Evolutionary conservation across 2,113 vertebrate genomes (phyloP), one percentile per base, ranked within the genome.

Genomic region (Hemichromis elongatus): DNA sequence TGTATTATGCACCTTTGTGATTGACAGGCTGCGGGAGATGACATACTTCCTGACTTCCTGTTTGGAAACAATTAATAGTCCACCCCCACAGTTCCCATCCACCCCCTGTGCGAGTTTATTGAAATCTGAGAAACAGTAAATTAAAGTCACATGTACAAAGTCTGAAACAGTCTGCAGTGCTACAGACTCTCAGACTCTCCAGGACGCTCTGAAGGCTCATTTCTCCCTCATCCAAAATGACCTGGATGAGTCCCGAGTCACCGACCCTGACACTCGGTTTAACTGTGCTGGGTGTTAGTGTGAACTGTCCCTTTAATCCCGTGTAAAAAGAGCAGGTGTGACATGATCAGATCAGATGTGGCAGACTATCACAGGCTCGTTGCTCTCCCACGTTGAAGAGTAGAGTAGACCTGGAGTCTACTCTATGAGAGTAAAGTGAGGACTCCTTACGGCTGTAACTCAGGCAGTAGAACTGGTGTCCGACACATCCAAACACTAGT

Each of bases 11-110:
- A 52, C 24, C 61, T 59, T 59, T 59, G 56, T 59, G 56, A 33
- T 61, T 89, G 90, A 88, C 88, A 86, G 75, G 24, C 28, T 30
- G 19, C 19, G 79, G 12, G 42, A 14, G 89, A 89, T 90, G 88
- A 90, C 61, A 85, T 68, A 21, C n/a, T 21, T 54, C 10, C n/a
- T 54, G 56, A 86, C 84, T 90, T 91, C 91, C 89, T 93, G 75
- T 91, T 88, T 87, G 57, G 79, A 56, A 81, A 86, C 70, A 83
- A 81, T 87, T 89, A 90, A 73, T 57, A 56, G n/a, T 19, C 66
- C 14, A 4, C 85, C 89, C 87, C 83, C 87, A 85, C 61, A 83
- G 26, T 90, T 92, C 88, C 89, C 88, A 83, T 53, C 59, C 14
- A 55, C 9, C 19, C 9, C 5, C n/a, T 4, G 26, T 59, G 56